Conservation (phyloP, 1,140 invertebrate species). For the Pogonomyrmex barbatus region DNA sequence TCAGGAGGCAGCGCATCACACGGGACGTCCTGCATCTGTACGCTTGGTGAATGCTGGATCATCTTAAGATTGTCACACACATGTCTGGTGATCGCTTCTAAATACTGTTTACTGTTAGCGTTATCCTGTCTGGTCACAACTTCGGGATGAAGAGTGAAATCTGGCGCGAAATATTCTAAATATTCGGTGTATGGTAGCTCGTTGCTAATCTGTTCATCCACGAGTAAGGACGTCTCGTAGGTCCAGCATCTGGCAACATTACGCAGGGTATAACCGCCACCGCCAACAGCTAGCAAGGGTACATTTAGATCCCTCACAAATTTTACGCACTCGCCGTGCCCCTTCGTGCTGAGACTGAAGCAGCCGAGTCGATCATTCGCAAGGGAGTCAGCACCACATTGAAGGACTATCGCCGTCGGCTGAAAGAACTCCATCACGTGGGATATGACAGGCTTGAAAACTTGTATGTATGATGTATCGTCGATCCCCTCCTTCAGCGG, state of each 20-base stretch:
- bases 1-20: constrained; percentile 90
- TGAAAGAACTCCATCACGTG: constrained; percentile 98
- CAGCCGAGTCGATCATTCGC: constrained; percentile 97
- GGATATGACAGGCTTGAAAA: constrained; percentile 97
- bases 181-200: constrained; percentile 98
- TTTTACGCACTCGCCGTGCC: constrained; percentile 98
- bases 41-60: constrained; percentile 95
- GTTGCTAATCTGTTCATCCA: constrained; percentile 96
- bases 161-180: constrained; percentile 97
- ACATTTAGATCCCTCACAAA: constrained; percentile 98
- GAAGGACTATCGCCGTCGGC: constrained; percentile 98
- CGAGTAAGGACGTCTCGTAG: constrained; percentile 97
- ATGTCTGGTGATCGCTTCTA: constrained; percentile 93
- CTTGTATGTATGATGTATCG: constrained; percentile 96
- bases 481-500: constrained; percentile 98
- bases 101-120: constrained; percentile 96
- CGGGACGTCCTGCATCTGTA: constrained; percentile 97
- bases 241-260: constrained; percentile 99
- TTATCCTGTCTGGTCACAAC: constrained; percentile 94
- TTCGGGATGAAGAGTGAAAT: constrained; percentile 97
- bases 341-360: constrained; percentile 95
- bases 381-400: constrained; percentile 99
- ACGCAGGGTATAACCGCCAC: constrained; percentile 98
- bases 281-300: constrained; percentile 97
- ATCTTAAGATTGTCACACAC: constrained; percentile 95